Conservation (phyloP, 2,113 vertebrate species). For the Anas platyrhynchos region DNA sequence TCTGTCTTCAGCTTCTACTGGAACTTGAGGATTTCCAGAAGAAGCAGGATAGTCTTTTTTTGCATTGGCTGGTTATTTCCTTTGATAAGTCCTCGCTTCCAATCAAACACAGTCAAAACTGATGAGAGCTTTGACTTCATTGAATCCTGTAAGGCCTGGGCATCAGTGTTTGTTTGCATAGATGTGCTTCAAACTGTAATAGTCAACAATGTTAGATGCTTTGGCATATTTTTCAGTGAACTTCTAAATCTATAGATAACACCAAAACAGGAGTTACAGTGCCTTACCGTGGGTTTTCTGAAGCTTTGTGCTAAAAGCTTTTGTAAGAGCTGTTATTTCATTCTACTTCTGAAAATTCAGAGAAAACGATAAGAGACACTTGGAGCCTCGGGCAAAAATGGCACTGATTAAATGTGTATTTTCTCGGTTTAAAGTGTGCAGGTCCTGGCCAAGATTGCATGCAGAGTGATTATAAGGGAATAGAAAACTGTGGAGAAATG, state of each 20-base stretch:
- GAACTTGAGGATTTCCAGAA: not conserved
- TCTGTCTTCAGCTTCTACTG: not conserved
- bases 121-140: not conserved
- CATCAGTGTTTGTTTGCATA: not conserved
- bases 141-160: not conserved
- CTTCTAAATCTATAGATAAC: not conserved
- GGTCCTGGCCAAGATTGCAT: not conserved
- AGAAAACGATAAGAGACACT: not conserved
- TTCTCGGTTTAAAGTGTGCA: not conserved
- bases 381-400: not conserved
- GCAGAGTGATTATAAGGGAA: not conserved
- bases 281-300: not conserved
- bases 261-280: not conserved
- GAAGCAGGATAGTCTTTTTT: not conserved
- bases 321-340: not conserved
- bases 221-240: not conserved
- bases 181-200: not conserved
- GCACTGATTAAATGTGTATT: not conserved
- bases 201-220: not conserved
- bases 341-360: not conserved
- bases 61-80: slow-evolving; percentile 12
- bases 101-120: not conserved
- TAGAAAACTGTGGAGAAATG: not conserved
- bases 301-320: not conserved
- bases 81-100: slow-evolving; percentile 5